phyloP scores from a whole-genome alignment of 2,797 vertebrate species.

The Cuculus canorus region DNA sequence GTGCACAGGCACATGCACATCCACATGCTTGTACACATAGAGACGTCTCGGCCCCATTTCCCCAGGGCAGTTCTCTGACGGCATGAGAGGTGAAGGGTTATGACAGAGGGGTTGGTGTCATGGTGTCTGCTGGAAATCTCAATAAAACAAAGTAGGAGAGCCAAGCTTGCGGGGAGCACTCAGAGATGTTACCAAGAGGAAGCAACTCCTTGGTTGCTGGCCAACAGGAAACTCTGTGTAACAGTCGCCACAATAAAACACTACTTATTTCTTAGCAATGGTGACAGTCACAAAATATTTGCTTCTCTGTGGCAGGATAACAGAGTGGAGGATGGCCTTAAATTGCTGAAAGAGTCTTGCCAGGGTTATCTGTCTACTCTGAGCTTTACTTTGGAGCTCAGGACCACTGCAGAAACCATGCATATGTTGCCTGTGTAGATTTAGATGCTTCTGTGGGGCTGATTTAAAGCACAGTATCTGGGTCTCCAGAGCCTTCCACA shows the following conservation, averaged over 20 bases:
- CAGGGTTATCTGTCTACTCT: not conserved
- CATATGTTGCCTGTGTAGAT: not conserved
- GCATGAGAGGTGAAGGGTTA: not conserved
- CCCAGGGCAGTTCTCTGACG: not conserved
- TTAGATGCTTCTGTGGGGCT: not conserved
- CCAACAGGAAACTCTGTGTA: not conserved
- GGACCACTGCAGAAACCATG: too few species aligned
- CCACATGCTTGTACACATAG: not conserved
- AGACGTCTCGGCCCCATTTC: accelerated
- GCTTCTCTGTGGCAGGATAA: not conserved
- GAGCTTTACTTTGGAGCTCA: not conserved
- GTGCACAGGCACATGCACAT: not conserved
- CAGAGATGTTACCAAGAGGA: not conserved
- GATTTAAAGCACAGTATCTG: not conserved
- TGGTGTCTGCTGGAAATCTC: not conserved
- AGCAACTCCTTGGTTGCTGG: not conserved
- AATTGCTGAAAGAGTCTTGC: not conserved
- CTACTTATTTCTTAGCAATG: not conserved
- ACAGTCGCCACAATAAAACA: not conserved
- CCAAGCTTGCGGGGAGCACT: not conserved
- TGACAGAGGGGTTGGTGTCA: not conserved
- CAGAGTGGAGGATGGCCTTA: not conserved
- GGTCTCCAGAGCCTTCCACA: not conserved
- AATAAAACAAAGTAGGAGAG: not conserved
- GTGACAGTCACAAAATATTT: not conserved